Evolutionary conservation across 2,113 vertebrate genomes (phyloP).

Genomic region (Pseudolaguvia tuberculata): DNA sequence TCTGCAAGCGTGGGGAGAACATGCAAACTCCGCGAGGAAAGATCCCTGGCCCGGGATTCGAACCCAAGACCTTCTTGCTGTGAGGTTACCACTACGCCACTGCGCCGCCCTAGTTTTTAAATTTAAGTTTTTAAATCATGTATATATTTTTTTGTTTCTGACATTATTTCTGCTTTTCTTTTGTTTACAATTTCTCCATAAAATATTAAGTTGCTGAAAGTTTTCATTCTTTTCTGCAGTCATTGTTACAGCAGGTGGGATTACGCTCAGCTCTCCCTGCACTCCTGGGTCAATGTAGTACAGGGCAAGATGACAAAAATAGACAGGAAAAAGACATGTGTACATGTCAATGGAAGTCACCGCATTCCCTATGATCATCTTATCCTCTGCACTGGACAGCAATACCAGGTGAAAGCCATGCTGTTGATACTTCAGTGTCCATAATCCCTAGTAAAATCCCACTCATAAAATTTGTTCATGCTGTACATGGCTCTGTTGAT

Average conservation of each 20-base stretch:
- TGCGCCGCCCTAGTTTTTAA: too few relatives aligned
- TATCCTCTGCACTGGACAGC: constrained; percentile 82
- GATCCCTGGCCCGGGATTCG: too few relatives aligned
- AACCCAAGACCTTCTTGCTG: too few relatives aligned
- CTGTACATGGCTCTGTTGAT: background rate
- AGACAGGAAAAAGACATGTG: constrained; percentile 74
- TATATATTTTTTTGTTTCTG: too few relatives aligned
- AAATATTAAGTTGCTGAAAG: background rate
- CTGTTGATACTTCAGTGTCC: background rate
- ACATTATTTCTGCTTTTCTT: too few relatives aligned
- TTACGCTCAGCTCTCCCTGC: constrained; percentile 76
- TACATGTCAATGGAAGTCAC: constrained; percentile 67
- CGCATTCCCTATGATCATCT: constrained; percentile 82
- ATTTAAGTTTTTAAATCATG: too few relatives aligned
- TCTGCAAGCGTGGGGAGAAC: too few relatives aligned
- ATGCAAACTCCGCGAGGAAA: too few relatives aligned
- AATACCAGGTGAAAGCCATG: constrained; percentile 77
- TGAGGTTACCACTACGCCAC: too few relatives aligned
- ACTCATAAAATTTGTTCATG: background rate
- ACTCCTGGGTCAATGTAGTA: constrained; percentile 75
- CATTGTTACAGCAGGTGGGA: constrained; percentile 80
- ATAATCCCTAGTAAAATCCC: too few relatives aligned
- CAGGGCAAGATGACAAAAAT: constrained; percentile 83
- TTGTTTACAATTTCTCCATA: background rate
- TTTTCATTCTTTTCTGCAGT: constrained; percentile 59